A percentile compares a stretch with the other conserved stretches of the same genome.
Evolutionary conservation across 1,140 invertebrate genomes (phyloP).

Genomic region (silkworm (Bombyx mori)): ASM3026992v2 NC_085125.1:4921001-4921500

Average conservation of each 20-base stretch:
- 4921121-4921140: slow-evolving; percentile 88
- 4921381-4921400: slow-evolving; percentile 78
- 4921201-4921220: slow-evolving; percentile 87
- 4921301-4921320: slow-evolving; percentile 92
- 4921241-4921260: slow-evolving; percentile 91
- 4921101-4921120: slow-evolving; percentile 89
- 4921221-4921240: slow-evolving; percentile 83
- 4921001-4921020: slow-evolving; percentile 87
- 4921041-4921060: slow-evolving; percentile 87
- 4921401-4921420: slow-evolving; percentile 83
- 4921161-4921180: slow-evolving; percentile 93
- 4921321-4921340: slow-evolving; percentile 92
- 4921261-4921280: slow-evolving; percentile 91
- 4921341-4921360: slow-evolving; percentile 83
- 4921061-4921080: slow-evolving; percentile 78
- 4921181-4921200: slow-evolving; percentile 88
- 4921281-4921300: slow-evolving; percentile 94
- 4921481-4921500: slow-evolving; percentile 91
- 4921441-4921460: slow-evolving; percentile 79
- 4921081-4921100: slow-evolving; percentile 84
- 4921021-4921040: slow-evolving; percentile 87
- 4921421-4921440: slow-evolving; percentile 80
- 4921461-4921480: slow-evolving; percentile 87
- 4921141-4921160: slow-evolving; percentile 91
- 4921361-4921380: slow-evolving; percentile 87